Evolutionary conservation across 2,888 invertebrate genomes (phyloP), one percentile per base, ranked within the genome.

Genomic region (Bimastos eiseni): DNA sequence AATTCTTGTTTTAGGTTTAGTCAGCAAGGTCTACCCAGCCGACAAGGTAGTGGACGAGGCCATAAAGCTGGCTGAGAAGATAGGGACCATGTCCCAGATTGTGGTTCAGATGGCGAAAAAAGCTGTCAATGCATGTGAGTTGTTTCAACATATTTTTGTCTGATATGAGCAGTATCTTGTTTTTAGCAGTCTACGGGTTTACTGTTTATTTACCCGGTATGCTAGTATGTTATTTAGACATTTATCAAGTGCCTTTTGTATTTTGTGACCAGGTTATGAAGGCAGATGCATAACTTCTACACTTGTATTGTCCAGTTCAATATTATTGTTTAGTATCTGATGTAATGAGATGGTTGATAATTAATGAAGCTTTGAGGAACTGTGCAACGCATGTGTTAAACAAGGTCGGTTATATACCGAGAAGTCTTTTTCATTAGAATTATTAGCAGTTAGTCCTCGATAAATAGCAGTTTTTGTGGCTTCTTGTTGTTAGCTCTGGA

Each of bases 1-100:
- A 5, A n/a, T 70, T n/a, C n/a, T 70, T n/a, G 34, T 86, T 86
- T 86, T 97, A 96, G 98, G 98, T 97, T 93, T 89, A 89, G 36
- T 90, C 0, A 98, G 98, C 95, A 98, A 97, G 95, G 97, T 99
- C 17, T 96, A 98, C 94, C 98, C 98, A 0, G 96, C 97, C 0
- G 98, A 98, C 92, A 96, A 98, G 94, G 96, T 99, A 13, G 95
- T 99, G 1, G 96, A 96, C 89, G 98, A 99, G 95, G 97, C 98
- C 0, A 96, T 99, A n/a, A 98, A 99, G 95, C 95, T 98, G 84
- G 99, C 97, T 0, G 99, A 99, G 94, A 98, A 98, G 95, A 99
- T 99, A 93, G 97, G 97, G 91, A 96, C 97, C 36, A 97, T 98
- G 95, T 99, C 99, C 0, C 97, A 97, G 83, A 95, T 99, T 30